Evolutionary conservation across 1,140 invertebrate species (phyloP).

Genomic region (Lepidurus apus): DNA sequence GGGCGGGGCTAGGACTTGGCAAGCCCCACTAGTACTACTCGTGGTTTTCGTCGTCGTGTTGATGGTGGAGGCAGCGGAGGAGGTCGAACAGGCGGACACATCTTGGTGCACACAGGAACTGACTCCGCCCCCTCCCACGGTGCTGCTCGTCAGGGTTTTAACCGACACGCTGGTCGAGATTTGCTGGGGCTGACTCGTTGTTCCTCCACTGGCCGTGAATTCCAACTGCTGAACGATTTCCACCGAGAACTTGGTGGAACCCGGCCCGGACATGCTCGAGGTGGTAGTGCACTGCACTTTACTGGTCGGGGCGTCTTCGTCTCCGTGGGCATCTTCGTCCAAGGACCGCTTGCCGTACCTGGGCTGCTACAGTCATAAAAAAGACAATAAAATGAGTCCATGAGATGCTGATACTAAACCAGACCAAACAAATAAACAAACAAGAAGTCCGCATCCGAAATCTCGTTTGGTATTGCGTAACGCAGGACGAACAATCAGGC

Average conservation of each 20-base stretch:
- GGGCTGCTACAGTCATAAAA: conserved; percentile 26
- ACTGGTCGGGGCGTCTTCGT: conserved; percentile 60
- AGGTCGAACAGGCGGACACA: not conserved
- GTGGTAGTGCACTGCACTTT: conserved; percentile 61
- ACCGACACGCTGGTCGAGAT: conserved; percentile 86
- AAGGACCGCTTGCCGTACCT: conserved; percentile 57
- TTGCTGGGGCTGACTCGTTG: conserved; percentile 63
- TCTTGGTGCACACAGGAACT: not conserved
- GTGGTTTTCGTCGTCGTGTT: not conserved
- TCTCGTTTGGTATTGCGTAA: no score
- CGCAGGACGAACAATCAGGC: no score
- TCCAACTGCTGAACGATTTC: conserved; percentile 82
- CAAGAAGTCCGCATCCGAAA: no score
- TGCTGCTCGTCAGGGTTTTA: conserved; percentile 75
- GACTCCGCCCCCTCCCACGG: conserved; percentile 63
- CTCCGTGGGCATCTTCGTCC: conserved; percentile 51
- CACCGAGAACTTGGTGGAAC: conserved; percentile 66
- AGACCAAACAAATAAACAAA: no score
- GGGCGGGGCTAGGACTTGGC: not conserved
- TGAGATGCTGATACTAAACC: no score
- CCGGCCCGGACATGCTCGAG: conserved; percentile 31
- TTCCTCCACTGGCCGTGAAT: conserved; percentile 66
- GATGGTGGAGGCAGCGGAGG: not conserved
- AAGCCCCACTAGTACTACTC: not conserved
- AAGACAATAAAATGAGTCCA: not conserved